Evolutionary conservation across 2,797 vertebrate genomes (phyloP), one percentile per base, ranked within the genome.

Genomic region (Brachyrhaphis roseni): DNA sequence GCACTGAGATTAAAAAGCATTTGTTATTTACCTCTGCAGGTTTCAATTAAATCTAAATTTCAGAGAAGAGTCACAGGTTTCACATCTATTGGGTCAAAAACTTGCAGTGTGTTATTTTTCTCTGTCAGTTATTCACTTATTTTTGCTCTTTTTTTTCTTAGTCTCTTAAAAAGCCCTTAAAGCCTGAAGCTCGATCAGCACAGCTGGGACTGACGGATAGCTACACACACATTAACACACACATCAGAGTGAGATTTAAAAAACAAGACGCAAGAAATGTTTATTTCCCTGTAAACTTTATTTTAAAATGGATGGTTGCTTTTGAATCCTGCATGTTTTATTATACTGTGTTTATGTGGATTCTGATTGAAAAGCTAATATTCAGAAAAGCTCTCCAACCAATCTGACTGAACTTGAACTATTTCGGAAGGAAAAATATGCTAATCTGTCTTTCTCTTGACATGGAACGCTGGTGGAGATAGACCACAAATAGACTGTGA

Each of bases 151-250:
- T 36, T 62, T 82, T 72, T 43, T 64, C 64, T 72, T 7, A 0
- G 73, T 76, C 83, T 82, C 55, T 89, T 66, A 81, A 51, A 47
- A 39, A 78, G 74, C 73, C 68, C 34, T 31, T 49, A 64, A 75
- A 85, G 80, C 84, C 74, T 71, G 72, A 23, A 81, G 85, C 80
- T 79, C 74, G 43, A 64, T 86, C 78, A 84, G 85, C 76, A 85
- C 90, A 89, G 76, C 74, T 86, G 85, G 75, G 75, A 80, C 70
- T 55, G 28, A 76, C 59, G 31, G 23, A 77, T 13, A 36, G 16
- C 36, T 10, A 68, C 43, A 70, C 31, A 62, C 26, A 49, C 5
- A 73, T 45, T 66, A 45, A 73, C 36, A 76, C 79, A 74, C 57
- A 77, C 45, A 81, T 15, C 43, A 6, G 12, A 76, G 51, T 78